Evolutionary conservation across 2,888 invertebrate species (phyloP).

Genomic region (Drosophila nigricruria): DNA sequence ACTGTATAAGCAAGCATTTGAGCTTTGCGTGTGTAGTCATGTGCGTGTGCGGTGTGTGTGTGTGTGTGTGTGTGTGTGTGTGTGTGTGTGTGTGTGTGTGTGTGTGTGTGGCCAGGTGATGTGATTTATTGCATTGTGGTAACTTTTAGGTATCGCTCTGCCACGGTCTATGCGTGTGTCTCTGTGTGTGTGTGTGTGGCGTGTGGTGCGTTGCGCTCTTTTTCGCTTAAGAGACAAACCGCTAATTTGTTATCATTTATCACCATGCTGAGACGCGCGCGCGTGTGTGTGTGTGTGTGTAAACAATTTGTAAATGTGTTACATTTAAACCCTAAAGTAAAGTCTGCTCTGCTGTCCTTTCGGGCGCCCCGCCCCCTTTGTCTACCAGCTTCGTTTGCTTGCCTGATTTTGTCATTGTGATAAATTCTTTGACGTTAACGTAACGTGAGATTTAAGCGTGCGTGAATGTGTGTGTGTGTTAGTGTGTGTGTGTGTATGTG

Average conservation of each 20-base stretch:
- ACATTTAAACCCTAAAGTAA: constrained; percentile 79
- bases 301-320: constrained; percentile 79
- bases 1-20: constrained; percentile 39
- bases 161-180: constrained; percentile 26
- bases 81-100: constrained; percentile 19
- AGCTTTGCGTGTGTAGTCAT: constrained; percentile 1
- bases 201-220: constrained; percentile 46
- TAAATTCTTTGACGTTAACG: constrained; percentile 71
- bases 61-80: constrained; percentile 35
- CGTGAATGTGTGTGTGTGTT: constrained; percentile 10
- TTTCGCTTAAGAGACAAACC: constrained; percentile 67
- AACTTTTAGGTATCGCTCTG: constrained; percentile 74
- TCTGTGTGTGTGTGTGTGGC: constrained; percentile 15
- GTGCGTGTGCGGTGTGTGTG: constrained; percentile 17
- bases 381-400: constrained; percentile 21
- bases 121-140: constrained; percentile 79
- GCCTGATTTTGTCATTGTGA: constrained; percentile 75
- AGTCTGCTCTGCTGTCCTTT: constrained; percentile 40
- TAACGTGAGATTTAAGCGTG: constrained; percentile 59
- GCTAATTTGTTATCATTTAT: constrained; percentile 80
- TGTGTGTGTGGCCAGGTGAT: constrained; percentile 63
- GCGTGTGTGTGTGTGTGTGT: constrained; percentile 55
- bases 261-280: constrained; percentile 65
- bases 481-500: constrained; percentile 5
- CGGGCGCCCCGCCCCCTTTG: not conserved